Conservation (phyloP, 1,140 invertebrate species). For the Hycleus cichorii region DNA sequence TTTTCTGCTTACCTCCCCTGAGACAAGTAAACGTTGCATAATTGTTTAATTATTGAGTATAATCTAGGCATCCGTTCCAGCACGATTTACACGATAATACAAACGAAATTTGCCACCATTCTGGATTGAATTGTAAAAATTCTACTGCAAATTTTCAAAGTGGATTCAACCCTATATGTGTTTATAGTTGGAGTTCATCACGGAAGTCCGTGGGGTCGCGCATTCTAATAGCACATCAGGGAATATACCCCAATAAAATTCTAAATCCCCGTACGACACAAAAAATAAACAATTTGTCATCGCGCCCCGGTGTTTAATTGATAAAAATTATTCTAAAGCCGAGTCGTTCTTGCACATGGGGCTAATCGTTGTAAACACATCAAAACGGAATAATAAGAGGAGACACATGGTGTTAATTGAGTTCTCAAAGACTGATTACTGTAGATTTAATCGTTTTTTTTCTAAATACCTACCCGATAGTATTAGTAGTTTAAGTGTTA, state of each 20-base stretch:
- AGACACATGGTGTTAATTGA: background rate
- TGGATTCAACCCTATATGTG: background rate
- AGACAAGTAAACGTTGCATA: conserved; percentile 39
- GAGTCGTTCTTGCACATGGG: conserved; percentile 1
- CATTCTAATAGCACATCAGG: conserved; percentile 15
- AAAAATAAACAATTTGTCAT: conserved; percentile 16
- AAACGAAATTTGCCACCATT: conserved; percentile 15
- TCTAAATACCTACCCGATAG: no score
- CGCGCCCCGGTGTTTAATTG: conserved; percentile 5
- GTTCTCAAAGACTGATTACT: no score
- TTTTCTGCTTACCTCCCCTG: conserved; percentile 35
- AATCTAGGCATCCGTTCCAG: conserved; percentile 31
- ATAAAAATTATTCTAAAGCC: conserved; percentile 7
- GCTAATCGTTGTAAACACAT: background rate
- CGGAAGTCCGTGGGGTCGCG: conserved; percentile 1
- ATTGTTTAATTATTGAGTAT: conserved; percentile 43
- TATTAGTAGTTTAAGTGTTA: no score
- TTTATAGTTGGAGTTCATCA: conserved; percentile 2
- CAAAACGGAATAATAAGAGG: background rate
- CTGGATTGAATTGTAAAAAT: background rate
- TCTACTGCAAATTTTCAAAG: no score
- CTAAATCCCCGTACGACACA: conserved; percentile 12
- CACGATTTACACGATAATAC: conserved; percentile 12
- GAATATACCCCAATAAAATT: conserved; percentile 15
- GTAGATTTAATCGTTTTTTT: no score